Percentiles rank a stretch among this genome's conserved stretches.
These are phyloP conservation scores for Eublepharis macularius DNA, from an alignment of 2,113 vertebrate genomes.

Conservation along the genomic window DNA sequence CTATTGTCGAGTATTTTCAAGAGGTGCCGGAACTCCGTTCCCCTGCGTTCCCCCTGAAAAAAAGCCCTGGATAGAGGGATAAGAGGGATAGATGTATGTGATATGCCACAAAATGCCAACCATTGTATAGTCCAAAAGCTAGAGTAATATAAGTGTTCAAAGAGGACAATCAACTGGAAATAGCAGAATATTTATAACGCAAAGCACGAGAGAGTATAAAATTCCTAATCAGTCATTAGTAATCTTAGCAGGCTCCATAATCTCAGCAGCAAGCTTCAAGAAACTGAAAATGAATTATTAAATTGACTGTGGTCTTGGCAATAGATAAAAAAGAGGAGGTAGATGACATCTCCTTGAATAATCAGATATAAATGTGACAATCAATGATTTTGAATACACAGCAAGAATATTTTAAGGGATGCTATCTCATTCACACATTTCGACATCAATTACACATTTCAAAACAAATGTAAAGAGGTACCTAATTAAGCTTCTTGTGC, in stretches of 20 bases:
- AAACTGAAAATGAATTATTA: constrained; percentile 70
- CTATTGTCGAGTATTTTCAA: no score
- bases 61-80: no score
- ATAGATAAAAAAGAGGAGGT: constrained; percentile 48
- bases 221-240: constrained; percentile 42
- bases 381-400: constrained; percentile 64
- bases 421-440: constrained; percentile 59
- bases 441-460: constrained; percentile 65
- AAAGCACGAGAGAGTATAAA: constrained; percentile 45
- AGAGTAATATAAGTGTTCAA: neutral
- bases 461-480: constrained; percentile 67
- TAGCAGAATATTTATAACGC: constrained; percentile 44
- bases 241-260: constrained; percentile 55
- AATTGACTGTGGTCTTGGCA: constrained; percentile 50
- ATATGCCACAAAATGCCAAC: neutral
- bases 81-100: neutral
- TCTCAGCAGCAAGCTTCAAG: constrained; percentile 55
- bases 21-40: no score
- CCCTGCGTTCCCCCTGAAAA: no score
- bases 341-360: constrained; percentile 52
- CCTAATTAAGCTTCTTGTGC: constrained; percentile 69
- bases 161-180: constrained; percentile 25
- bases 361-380: constrained; percentile 67
- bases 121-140: constrained; percentile 10
- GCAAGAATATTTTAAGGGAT: constrained; percentile 58